Percentiles rank a stretch among this genome's conserved stretches.
Conservation (phyloP, 2,113 vertebrate genomes). For the Arizona elegans region DNA sequence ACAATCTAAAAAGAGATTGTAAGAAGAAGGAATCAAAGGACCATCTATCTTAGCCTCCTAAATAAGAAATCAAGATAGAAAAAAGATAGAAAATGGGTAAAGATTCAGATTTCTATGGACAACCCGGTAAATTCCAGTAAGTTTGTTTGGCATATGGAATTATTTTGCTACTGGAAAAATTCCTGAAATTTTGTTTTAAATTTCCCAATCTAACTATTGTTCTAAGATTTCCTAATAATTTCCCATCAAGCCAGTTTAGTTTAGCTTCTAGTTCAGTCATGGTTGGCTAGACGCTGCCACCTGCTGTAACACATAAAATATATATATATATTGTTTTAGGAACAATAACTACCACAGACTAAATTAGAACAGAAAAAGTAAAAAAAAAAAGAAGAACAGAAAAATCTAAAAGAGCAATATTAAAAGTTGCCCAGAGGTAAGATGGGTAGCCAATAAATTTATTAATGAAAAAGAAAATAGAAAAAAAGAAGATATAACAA, state of each 20-base stretch:
- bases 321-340: too few relatives aligned
- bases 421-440: too few relatives aligned
- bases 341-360: too few relatives aligned
- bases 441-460: not conserved
- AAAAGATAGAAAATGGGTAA: not conserved
- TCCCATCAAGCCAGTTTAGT: not conserved
- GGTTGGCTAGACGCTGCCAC: not conserved
- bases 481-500: not conserved
- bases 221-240: not conserved
- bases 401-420: too few relatives aligned
- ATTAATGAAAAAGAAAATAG: not conserved
- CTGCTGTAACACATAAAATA: not conserved
- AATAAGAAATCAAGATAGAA: not conserved
- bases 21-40: not conserved
- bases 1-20: not conserved
- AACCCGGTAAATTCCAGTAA: not conserved
- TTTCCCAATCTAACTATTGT: not conserved
- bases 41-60: not conserved
- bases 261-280: not conserved
- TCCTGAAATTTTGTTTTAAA: not conserved
- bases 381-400: too few relatives aligned
- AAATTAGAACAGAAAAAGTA: too few relatives aligned
- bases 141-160: not conserved
- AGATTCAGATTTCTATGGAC: not conserved
- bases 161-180: not conserved